A percentile compares a stretch with the other conserved stretches of the same genome.
Conservation (phyloP, 2,113 vertebrate genomes). For the Seriola aureovittata region DNA sequence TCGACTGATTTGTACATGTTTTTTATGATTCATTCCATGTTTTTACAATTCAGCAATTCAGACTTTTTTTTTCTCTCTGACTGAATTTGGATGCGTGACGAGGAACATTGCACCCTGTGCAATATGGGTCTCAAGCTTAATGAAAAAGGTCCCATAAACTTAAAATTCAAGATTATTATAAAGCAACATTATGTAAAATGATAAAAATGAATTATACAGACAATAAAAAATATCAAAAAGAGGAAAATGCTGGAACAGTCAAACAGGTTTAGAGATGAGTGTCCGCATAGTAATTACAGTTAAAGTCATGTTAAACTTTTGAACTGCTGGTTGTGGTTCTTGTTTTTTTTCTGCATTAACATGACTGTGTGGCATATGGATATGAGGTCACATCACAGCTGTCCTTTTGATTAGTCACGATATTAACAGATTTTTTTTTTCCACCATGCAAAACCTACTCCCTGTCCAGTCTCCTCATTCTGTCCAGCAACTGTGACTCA, state of each 20-base stretch:
- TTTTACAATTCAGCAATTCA: background rate
- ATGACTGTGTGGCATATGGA: conserved; percentile 49
- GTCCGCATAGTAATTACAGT: background rate
- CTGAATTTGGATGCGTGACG: background rate
- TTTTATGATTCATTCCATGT: background rate
- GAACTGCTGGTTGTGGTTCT: background rate
- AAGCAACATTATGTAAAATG: background rate
- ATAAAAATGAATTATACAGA: background rate
- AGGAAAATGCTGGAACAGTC: background rate
- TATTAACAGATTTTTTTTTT: conserved; percentile 44
- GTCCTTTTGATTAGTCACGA: conserved; percentile 66
- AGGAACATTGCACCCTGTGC: background rate
- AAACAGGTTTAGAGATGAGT: background rate
- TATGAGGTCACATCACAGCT: conserved; percentile 60
- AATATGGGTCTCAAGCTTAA: background rate
- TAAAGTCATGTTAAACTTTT: background rate
- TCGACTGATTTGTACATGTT: background rate
- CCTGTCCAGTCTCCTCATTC: conserved; percentile 54
- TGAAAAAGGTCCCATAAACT: background rate
- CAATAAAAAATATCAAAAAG: background rate
- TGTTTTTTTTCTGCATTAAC: conserved; percentile 20
- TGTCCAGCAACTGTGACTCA: conserved; percentile 79
- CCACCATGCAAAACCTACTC: conserved; percentile 37
- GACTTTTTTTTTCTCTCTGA: background rate
- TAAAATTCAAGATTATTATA: background rate